Evolutionary conservation across 2,888 invertebrate species (phyloP).

Genomic region (Lathronympha strigana): DNA sequence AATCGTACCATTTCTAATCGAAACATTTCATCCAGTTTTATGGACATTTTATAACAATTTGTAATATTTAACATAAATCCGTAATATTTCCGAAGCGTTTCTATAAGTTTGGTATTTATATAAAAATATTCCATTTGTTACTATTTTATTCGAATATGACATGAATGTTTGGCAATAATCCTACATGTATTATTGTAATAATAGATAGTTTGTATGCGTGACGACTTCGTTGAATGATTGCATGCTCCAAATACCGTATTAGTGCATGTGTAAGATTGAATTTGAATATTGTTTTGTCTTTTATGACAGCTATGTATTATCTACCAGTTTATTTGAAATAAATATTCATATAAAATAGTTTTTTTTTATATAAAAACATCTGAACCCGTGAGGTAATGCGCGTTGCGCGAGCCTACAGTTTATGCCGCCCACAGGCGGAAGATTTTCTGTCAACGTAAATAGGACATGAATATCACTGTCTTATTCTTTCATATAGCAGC

Average conservation of each 20-base stretch:
- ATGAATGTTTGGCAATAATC: constrained; percentile 39
- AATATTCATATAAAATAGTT: constrained; percentile 63
- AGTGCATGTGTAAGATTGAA: constrained; percentile 48
- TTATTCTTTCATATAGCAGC: too few species aligned
- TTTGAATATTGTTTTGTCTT: constrained; percentile 58
- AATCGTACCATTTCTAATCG: constrained; percentile 17
- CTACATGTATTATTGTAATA: constrained; percentile 23
- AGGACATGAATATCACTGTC: too few species aligned
- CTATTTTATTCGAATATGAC: constrained; percentile 31
- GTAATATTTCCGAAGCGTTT: not conserved
- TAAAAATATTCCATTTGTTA: constrained; percentile 21
- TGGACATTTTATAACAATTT: constrained; percentile 4
- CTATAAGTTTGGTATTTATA: not conserved
- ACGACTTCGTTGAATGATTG: constrained; percentile 39
- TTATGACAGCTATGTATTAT: constrained; percentile 65
- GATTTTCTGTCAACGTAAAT: too few species aligned
- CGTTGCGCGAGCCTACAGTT: too few species aligned
- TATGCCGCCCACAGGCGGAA: too few species aligned
- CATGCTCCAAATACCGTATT: constrained; percentile 41
- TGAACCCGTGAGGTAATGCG: too few species aligned
- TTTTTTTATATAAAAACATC: constrained; percentile 20
- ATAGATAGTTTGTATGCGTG: constrained; percentile 5
- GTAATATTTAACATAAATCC: constrained; percentile 4
- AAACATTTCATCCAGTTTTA: constrained; percentile 27
- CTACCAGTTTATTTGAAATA: constrained; percentile 72